phyloP scores from a whole-genome alignment of 2,797 vertebrate species.

The Hippoglossus hippoglossus region DNA sequence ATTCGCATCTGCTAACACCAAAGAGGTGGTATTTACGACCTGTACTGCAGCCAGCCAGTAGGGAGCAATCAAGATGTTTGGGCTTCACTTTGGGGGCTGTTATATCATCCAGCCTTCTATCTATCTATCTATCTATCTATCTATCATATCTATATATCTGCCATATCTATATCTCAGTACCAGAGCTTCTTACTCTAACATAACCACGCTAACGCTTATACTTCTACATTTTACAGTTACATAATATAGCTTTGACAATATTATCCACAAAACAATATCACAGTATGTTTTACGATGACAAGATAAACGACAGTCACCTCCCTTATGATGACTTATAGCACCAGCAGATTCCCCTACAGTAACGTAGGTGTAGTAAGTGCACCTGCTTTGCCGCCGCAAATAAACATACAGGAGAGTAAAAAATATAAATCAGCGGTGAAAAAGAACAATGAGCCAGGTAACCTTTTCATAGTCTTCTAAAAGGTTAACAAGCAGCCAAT shows the following conservation, averaged over 20 bases:
- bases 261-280: not conserved
- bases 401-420: slow-evolving; percentile 38
- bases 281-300: slow-evolving; percentile 6
- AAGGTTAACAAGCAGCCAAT: slow-evolving; percentile 81
- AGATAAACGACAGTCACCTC: slow-evolving; percentile 16
- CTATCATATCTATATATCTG: no score
- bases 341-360: slow-evolving; percentile 8
- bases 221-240: no score
- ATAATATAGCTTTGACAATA: not conserved
- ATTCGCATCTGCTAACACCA: no score
- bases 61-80: no score
- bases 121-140: no score
- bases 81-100: no score
- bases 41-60: no score
- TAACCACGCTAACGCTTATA: no score
- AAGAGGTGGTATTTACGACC: no score
- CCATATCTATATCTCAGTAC: no score
- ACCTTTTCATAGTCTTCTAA: slow-evolving; percentile 77
- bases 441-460: slow-evolving; percentile 62
- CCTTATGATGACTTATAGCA: not conserved
- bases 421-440: slow-evolving; percentile 51
- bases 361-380: slow-evolving; percentile 17
- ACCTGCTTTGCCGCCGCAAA: slow-evolving; percentile 39
- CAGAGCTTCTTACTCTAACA: no score
- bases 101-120: no score